A percentile compares a stretch with the other conserved stretches of the same genome.
Conservation (phyloP, 2,888 invertebrate species). For the Encarsia formosa region DNA sequence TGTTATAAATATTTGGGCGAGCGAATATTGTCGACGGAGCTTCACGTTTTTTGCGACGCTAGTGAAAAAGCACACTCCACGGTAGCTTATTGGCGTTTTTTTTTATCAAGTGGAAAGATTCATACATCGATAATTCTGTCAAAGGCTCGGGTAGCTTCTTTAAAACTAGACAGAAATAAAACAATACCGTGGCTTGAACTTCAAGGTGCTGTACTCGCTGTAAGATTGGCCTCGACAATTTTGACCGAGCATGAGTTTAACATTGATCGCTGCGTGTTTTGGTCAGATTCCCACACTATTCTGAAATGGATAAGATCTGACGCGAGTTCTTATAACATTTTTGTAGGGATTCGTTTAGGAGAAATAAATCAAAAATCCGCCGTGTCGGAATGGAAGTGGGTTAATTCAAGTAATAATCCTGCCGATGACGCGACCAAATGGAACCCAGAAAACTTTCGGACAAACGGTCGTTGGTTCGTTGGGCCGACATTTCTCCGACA, state of each 20-base stretch:
- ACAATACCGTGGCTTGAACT: neutral
- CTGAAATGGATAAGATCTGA: neutral
- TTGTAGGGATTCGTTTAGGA: neutral
- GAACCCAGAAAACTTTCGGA: neutral
- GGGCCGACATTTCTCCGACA: neutral
- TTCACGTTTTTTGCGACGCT: constrained; percentile 34
- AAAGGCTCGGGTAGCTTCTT: neutral
- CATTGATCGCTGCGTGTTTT: neutral
- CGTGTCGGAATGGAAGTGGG: neutral
- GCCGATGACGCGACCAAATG: constrained; percentile 2
- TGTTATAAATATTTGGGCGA: constrained; percentile 4
- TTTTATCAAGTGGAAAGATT: neutral
- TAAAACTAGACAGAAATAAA: neutral
- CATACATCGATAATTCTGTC: neutral
- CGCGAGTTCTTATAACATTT: neutral
- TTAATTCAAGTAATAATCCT: neutral
- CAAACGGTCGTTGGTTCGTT: neutral
- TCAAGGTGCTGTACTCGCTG: neutral
- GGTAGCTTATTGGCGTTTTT: constrained; percentile 27
- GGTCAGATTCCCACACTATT: neutral
- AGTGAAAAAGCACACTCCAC: constrained; percentile 31
- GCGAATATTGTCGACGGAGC: constrained; percentile 9
- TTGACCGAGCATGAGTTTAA: neutral
- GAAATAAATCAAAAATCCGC: neutral
- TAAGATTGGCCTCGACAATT: neutral